phyloP scores from a whole-genome alignment of 2,888 invertebrate genomes.

The Dolomedes plantarius region DNA sequence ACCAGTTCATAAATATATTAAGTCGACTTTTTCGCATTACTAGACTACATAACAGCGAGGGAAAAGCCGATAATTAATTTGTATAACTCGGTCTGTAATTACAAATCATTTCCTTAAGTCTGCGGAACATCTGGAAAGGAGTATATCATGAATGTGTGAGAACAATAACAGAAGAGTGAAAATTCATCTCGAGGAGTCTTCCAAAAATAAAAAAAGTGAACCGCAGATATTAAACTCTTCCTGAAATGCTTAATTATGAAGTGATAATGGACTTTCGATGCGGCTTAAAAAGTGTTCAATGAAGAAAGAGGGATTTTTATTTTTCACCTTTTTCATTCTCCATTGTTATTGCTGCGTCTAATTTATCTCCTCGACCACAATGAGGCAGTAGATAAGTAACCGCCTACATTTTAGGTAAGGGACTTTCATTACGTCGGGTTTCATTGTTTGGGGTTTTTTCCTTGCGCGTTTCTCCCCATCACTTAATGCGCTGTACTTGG shows the following conservation, averaged over 20 bases:
- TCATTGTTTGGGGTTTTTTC: background rate
- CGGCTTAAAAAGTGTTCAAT: background rate
- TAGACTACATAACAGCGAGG: too few species aligned
- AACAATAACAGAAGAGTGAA: too few species aligned
- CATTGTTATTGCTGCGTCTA: conserved; percentile 33
- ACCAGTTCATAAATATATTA: too few species aligned
- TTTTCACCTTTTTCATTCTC: background rate
- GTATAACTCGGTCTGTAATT: too few species aligned
- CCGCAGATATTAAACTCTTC: background rate
- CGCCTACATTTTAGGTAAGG: conserved; percentile 30
- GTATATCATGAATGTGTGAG: too few species aligned
- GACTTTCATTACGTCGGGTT: background rate
- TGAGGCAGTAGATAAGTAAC: conserved; percentile 26
- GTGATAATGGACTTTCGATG: conserved; percentile 37
- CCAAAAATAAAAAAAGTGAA: too few species aligned
- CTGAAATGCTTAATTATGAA: conserved; percentile 31
- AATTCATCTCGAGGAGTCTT: too few species aligned
- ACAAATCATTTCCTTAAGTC: too few species aligned
- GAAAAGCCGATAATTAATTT: too few species aligned
- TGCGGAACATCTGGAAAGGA: too few species aligned
- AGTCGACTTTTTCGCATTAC: too few species aligned
- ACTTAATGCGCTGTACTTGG: background rate
- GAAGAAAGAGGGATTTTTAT: background rate
- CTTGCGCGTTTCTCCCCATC: background rate
- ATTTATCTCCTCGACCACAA: conserved; percentile 30